Evolutionary conservation across 2,797 vertebrate species (phyloP), one percentile per base, ranked within the genome.

Genomic region (Coendou prehensilis): DNA sequence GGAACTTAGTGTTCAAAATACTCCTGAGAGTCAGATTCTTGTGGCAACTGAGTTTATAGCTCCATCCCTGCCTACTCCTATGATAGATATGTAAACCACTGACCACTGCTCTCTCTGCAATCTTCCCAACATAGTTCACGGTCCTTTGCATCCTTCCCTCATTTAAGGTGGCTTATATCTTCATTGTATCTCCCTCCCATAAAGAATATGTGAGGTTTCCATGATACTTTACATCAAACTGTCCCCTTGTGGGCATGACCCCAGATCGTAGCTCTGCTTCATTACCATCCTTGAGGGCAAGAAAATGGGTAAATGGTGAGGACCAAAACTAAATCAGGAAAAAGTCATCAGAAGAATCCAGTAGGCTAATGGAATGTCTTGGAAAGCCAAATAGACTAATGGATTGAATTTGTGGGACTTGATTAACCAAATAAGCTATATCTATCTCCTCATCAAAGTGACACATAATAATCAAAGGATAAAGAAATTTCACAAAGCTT

Each of bases 381-480:
- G 41, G 33, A 93, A 67, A 26, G 57, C 33, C 41, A 78, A 23
- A 22, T 6, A 33, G n/a, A 11, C 20, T 80, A 71, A 59, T 54
- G 50, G 1, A 61, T 56, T 82, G 45, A 91, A 78, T 54, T 22
- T n/a, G 33, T 84, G 20, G 57, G 20, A 82, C 91, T 33, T 71
- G 26, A 92, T 7, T 41, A 57, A 79, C 14, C 9, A 37, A 59
- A 22, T 30, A 79, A 75, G 45, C 15, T 54, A 73, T 6, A 33
- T 2, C 18, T 64, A 45, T 47, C 87, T 50, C 10, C 18, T 63
- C 52, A 30, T 23, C 41, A 73, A 82, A 78, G 64, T 45, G 45
- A 84, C 87, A 78, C n/a, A 76, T 0, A 47, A n/a, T 76, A 89
- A 80, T 37, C 73, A 87, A 95, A 88, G 20, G 52, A 61, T 52